Evolutionary conservation across 2,113 vertebrate species (phyloP), one percentile per base, ranked within the genome.

Genomic region (Scortum barcoo): DNA sequence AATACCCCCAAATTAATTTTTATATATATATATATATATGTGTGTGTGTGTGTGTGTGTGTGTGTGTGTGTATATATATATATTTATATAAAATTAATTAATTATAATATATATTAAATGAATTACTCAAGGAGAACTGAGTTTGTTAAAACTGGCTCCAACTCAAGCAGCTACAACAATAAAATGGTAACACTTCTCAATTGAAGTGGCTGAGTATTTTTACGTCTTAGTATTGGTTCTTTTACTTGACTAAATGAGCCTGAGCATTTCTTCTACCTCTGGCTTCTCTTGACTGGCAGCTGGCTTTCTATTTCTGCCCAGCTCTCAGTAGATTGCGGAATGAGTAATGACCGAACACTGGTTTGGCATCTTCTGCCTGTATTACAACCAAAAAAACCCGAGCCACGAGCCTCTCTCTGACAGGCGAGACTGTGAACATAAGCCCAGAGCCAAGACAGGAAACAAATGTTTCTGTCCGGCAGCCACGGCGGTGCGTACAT

Each of bases 261-360:
- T 69, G 44, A 30, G 14, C 66, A 14, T 7, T 69, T 76, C n/a
- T 20, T 56, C 46, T 33, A 53, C 72, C 73, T 28, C 30, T 58
- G 56, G 46, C 68, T 38, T 24, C 38, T 81, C 40, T 62, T 78
- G 58, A 53, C 71, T 71, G 76, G 63, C 67, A 54, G 53, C 63
- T 24, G 0, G 3, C 22, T 66, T 60, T 60, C 38, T 26, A 26
- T 84, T 80, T 51, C 54, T 0, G 67, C 68, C 67, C 76, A 86
- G 81, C 51, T 56, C 69, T 72, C 84, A 36, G 84, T 48, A 53
- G 63, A 78, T 33, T 62, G 50, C 40, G 56, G 66, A 62, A 86
- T 89, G 89, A 91, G 67, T 85, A 89, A 93, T 88, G 83, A 79
- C 78, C 75, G n/a, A 42, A 67, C 58, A 28, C 10, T 42, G 57